Evolutionary conservation across 1,140 invertebrate genomes (phyloP), one percentile per base, ranked within the genome.

Genomic region (Antheraea pernyi): DNA sequence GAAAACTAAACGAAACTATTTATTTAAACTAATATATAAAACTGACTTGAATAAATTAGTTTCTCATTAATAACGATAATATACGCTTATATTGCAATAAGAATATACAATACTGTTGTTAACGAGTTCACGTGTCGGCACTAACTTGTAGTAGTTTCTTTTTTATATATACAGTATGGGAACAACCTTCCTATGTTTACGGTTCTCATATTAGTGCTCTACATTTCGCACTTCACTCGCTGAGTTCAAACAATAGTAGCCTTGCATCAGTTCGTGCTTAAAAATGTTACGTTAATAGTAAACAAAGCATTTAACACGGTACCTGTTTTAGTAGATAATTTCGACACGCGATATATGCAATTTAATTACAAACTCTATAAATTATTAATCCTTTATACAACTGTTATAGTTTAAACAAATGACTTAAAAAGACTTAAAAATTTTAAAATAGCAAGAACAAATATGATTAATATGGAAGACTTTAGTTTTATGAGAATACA

Each of bases 161-260:
- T 65, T 63, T 67, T 53, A 53, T 53, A 53, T 53, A 53, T 6
- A 53, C 46, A 53, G 46, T 53, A 53, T 53, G 46, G 46, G 62
- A 30, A 68, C 8, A 68, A 66, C 68, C 60, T 39, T 60, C 62
- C 19, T 36, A 64, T 76, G 69, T 79, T 79, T 79, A 70, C 77
- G 61, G 53, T 76, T 79, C 71, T 71, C 73, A 76, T 72, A 62
- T 73, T 67, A 69, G 69, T 68, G 73, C 69, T 73, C 74, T 65
- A 73, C 53, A 70, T 78, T 78, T 70, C 66, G 69, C 71, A 69
- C 68, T 69, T 76, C 37, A 39, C 60, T 67, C 46, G 69, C 48
- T 58, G 48, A 10, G 48, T 69, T 59, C 72, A 72, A 71, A 74
- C 69, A 75, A 72, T 69, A 39, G 63, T 53, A 77, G 73, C 76